These are phyloP conservation scores for Mya arenaria DNA, from an alignment of 1,140 invertebrate genomes.

Conservation along the genomic window DNA sequence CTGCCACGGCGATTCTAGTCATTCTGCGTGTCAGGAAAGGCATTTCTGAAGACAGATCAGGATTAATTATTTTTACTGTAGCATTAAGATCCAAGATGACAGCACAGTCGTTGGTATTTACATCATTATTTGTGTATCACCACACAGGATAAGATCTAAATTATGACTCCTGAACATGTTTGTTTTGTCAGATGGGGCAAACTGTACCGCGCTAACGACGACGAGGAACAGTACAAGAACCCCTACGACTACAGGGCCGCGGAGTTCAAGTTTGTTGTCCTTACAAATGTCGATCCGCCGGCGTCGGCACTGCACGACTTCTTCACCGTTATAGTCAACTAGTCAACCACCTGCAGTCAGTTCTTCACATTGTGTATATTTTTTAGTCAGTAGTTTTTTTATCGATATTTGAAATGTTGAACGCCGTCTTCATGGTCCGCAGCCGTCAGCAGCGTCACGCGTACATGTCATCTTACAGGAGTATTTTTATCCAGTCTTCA, in stretches of 20 bases:
- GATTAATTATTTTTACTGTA: not conserved
- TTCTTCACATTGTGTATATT: too few relatives aligned
- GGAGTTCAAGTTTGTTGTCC: conserved; percentile 40
- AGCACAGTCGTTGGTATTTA: not conserved
- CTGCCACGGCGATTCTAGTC: not conserved
- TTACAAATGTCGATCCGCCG: conserved; percentile 32
- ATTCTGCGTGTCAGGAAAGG: not conserved
- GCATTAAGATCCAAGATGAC: not conserved
- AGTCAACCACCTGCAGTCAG: too few relatives aligned
- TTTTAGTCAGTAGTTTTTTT: too few relatives aligned
- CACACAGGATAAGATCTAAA: not conserved
- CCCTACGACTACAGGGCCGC: conserved; percentile 9
- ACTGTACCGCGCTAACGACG: conserved; percentile 7
- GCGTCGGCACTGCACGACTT: conserved; percentile 9
- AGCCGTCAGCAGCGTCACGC: too few relatives aligned
- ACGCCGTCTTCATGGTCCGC: too few relatives aligned
- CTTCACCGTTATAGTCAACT: conserved; percentile 33
- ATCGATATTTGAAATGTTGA: too few relatives aligned
- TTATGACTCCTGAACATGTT: too few relatives aligned
- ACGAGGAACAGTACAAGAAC: conserved; percentile 1
- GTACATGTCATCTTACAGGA: too few relatives aligned
- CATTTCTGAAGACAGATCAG: not conserved
- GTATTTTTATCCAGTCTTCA: too few relatives aligned
- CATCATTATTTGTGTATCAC: not conserved
- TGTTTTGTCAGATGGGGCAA: conserved; percentile 11